A percentile compares a stretch with the other conserved stretches of the same genome.
These are phyloP conservation scores for Leucophenga maculata DNA, from an alignment of 2,888 invertebrate species.

Conservation along the genomic window DNA sequence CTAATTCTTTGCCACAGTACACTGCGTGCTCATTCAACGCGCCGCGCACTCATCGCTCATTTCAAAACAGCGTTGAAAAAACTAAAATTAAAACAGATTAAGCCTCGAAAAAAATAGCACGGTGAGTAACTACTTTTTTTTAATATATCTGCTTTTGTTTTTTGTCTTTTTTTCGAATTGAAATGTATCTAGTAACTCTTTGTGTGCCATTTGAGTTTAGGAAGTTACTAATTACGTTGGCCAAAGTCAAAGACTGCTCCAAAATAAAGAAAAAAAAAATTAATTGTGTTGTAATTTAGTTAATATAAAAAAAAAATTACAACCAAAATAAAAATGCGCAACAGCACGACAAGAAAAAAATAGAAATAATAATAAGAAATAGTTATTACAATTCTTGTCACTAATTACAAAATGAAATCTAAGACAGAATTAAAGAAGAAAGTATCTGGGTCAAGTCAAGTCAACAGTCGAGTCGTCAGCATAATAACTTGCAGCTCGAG, in stretches of 20 bases:
- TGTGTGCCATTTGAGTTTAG: not conserved
- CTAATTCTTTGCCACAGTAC: not conserved
- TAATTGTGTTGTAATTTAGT: slow-evolving; percentile 16
- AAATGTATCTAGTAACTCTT: not conserved
- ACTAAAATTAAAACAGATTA: not conserved
- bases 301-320: slow-evolving; percentile 9
- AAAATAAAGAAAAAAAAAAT: not conserved
- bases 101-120: not conserved
- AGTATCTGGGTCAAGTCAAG: slow-evolving; percentile 61
- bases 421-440: slow-evolving; percentile 57
- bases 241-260: slow-evolving; percentile 2
- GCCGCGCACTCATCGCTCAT: not conserved
- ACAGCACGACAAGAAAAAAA: not conserved
- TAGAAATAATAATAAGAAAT: slow-evolving; percentile 1
- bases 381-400: slow-evolving; percentile 55
- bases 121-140: not conserved
- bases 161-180: not conserved
- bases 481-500: slow-evolving; percentile 13
- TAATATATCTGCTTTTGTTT: too few relatives aligned
- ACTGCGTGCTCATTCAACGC: too few relatives aligned
- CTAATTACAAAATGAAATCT: slow-evolving; percentile 52
- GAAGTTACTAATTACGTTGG: slow-evolving; percentile 8
- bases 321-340: not conserved
- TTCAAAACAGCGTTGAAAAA: not conserved
- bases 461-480: not conserved